Percentiles rank a stretch among this genome's conserved stretches.
Evolutionary conservation across 1,140 invertebrate species (phyloP).

Genomic region (Trypoxylus dichotomus): DNA sequence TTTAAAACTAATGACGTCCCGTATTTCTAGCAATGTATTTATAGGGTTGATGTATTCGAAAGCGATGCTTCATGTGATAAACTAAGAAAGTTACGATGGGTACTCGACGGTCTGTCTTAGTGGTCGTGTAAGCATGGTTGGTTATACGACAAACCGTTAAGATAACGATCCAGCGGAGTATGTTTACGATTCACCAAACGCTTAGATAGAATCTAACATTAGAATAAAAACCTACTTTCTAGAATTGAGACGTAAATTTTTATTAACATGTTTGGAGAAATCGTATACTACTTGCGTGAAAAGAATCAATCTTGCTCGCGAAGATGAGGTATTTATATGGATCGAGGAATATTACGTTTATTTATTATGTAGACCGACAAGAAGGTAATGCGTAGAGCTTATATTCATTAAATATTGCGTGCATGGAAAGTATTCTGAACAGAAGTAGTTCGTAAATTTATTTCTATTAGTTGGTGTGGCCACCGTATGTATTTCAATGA

Average conservation of each 20-base stretch:
- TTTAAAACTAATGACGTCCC: neutral
- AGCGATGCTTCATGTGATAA: conserved; percentile 9
- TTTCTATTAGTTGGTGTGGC: too few relatives aligned
- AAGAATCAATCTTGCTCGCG: neutral
- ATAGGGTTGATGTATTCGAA: neutral
- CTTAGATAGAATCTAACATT: conserved; percentile 13
- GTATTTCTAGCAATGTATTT: neutral
- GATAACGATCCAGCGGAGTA: conserved; percentile 10
- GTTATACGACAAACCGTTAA: conserved; percentile 21
- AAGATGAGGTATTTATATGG: neutral
- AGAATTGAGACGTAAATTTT: conserved; percentile 5
- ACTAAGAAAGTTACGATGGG: conserved; percentile 6
- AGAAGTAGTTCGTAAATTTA: too few relatives aligned
- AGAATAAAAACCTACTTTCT: conserved; percentile 12
- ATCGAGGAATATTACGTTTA: neutral
- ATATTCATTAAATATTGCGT: too few relatives aligned
- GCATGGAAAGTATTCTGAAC: too few relatives aligned
- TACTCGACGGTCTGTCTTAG: neutral
- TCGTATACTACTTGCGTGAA: neutral
- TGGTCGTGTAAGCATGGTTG: neutral
- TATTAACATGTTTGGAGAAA: neutral
- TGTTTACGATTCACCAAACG: neutral
- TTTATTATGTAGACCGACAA: too few relatives aligned
- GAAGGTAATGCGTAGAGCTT: too few relatives aligned
- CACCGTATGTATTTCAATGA: too few relatives aligned